Evolutionary conservation across 2,888 invertebrate genomes (phyloP), one percentile per base, ranked within the genome.

Genomic region (Tigriopus californicus): DNA sequence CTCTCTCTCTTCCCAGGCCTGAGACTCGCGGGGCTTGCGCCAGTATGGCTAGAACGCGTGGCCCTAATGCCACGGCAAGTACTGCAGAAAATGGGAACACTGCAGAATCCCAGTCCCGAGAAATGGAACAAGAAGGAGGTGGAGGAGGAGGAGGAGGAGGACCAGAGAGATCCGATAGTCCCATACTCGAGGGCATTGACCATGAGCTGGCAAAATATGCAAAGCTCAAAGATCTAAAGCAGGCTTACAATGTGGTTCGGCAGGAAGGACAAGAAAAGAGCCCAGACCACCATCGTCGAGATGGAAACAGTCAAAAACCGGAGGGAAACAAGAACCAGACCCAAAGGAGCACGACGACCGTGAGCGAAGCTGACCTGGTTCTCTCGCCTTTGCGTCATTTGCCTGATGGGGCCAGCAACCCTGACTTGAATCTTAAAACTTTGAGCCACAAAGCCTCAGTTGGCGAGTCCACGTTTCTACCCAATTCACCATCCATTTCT

Each of bases 341-440:
- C 15, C 33, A 33, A 33, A 33, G 33, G 22, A 13, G 51, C 15
- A 22, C 24, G 5, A 18, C 22, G 4, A 33, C 33, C 4, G 33
- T 33, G 8, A 8, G 40, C 4, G 55, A 55, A 25, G 52, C 15
- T 55, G 18, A 49, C 24, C 25, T 49, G 46, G 33, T 42, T 22
- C 53, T 25, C 41, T 60, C 54, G 46, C 25, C 53, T 22, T 81
- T 82, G 62, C 71, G 89, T 58, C 77, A 88, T 63, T 86, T 88
- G 73, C 90, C 90, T 5, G 91, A 91, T 67, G 90, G 90, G 52
- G 89, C 91, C 56, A 91, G 90, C 24, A 90, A 91, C 76, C 90
- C 90, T 18, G 88, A 89, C 74, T 75, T 91, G 66, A 77, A 58
- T 22, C 18, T 47, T n/a, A 24, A n/a, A 47, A 22, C 20, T 22